A percentile compares a stretch with the other conserved stretches of the same genome.
phyloP scores from a whole-genome alignment of 1,140 invertebrate genomes.

The Drosophila paulistorum region DNA sequence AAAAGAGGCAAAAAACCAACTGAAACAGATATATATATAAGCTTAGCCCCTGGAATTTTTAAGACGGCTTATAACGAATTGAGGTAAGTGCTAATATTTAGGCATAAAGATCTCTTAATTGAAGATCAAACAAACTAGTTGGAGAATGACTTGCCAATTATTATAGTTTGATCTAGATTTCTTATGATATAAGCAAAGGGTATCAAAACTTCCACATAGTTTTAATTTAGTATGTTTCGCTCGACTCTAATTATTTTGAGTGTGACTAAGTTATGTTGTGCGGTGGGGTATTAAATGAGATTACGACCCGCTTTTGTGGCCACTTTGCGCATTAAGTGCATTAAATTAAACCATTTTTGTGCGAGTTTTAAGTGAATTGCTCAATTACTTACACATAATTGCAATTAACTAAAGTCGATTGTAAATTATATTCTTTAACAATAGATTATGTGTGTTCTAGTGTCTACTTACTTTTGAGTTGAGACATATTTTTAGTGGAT shows the following conservation, averaged over 20 bases:
- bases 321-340: background rate
- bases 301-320: constrained; percentile 7
- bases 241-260: background rate
- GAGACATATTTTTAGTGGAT: background rate
- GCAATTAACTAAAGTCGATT: constrained; percentile 2
- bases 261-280: constrained; percentile 7
- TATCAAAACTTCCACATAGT: background rate
- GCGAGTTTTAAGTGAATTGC: constrained; percentile 17
- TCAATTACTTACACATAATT: constrained; percentile 8
- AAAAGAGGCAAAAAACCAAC: constrained; percentile 32
- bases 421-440: background rate
- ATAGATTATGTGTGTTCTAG: background rate
- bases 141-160: no score
- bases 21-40: constrained; percentile 29
- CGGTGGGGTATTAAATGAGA: background rate
- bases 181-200: background rate
- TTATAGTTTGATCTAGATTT: no score
- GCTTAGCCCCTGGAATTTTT: background rate
- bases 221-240: background rate
- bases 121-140: no score
- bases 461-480: constrained; percentile 7
- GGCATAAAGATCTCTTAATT: no score
- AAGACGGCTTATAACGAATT: constrained; percentile 43
- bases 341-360: constrained; percentile 6
- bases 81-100: constrained; percentile 26